phyloP scores from a whole-genome alignment of 1,140 invertebrate species.

The Pinna nobilis region DNA sequence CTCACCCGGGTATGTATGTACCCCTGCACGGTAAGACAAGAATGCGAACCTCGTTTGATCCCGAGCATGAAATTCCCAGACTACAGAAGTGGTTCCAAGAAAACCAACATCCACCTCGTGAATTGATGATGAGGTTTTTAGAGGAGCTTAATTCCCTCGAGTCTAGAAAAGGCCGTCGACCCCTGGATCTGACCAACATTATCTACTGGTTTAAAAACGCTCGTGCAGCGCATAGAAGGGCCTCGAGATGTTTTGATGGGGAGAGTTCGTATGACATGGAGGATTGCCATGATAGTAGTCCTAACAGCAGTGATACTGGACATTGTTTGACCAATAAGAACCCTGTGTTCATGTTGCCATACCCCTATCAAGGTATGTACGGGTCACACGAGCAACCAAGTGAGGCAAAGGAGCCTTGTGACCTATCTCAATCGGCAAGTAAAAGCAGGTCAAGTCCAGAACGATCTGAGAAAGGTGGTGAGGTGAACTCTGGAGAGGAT shows the following conservation, averaged over 20 bases:
- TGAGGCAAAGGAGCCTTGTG: constrained; percentile 39
- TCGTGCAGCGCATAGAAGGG: constrained; percentile 92
- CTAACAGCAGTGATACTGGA: constrained; percentile 25
- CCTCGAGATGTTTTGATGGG: constrained; percentile 60
- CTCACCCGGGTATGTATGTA: constrained; percentile 33
- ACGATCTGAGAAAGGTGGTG: neutral
- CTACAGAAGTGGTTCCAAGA: constrained; percentile 95
- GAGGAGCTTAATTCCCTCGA: constrained; percentile 93
- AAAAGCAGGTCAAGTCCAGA: neutral
- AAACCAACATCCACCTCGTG: constrained; percentile 91
- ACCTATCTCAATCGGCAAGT: constrained; percentile 29
- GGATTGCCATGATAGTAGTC: constrained; percentile 50
- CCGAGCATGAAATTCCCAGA: constrained; percentile 94
- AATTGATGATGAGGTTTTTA: constrained; percentile 94
- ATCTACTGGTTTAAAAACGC: constrained; percentile 99
- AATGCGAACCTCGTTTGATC: constrained; percentile 88
- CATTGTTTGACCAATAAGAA: constrained; percentile 48
- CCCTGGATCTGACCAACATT: constrained; percentile 96
- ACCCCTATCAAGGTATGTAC: constrained; percentile 37
- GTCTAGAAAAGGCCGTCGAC: constrained; percentile 90
- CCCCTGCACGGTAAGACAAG: constrained; percentile 65
- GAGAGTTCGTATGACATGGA: constrained; percentile 66
- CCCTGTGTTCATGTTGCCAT: constrained; percentile 54
- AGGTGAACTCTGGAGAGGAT: neutral
- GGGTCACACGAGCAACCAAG: constrained; percentile 13